Base-by-base conservation (phyloP, 2,797 vertebrate species). In the Euphonia xanthogaster region DNA sequence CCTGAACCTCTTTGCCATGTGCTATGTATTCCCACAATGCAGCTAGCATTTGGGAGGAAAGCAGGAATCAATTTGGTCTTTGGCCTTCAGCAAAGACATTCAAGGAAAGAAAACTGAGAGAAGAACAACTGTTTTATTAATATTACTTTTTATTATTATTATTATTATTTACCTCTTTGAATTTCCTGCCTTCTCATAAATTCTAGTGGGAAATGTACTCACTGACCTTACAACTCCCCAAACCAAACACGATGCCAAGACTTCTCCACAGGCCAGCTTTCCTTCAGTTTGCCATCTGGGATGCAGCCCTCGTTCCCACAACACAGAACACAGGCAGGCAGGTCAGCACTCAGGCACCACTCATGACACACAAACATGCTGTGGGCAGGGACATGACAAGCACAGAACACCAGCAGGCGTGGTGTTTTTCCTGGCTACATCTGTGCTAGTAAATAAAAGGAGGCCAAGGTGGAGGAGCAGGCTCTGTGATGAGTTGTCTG, bases 101-200 rank as follows among this genome's bases (percentile, higher is more conserved):
- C 12, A 90, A 71, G 90, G 10, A 3, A 31, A 18, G 54, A 70
- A 28, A 24, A 16, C 0, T 2, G 7, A 83, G 68, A 72, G 8
- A 30, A 40, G 25, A 81, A 65, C 23, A 73, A 50, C 33, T 8
- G 17, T 4, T 82, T 51, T 30, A 23, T 39, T n/a, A 57, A 78
- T 77, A 70, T 63, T 86, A 63, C n/a, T 62, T 70, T 47, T 79
- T 47, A 6, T 16, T 22, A 9, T n/a, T 66, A 57, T 67, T 68
- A 57, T 82, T 81, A 70, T 68, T 88, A 71, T 61, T 89, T 68
- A 57, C 37, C 66, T 31, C 50, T 88, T 90, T 75, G 70, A 70
- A 70, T 88, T 95, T 92, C 76, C 76, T 94, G 79, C 61, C 44
- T 86, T 78, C 85, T 93, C 85, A 81, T 83, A 86, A 94, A 93